Percentiles rank a stretch among this genome's conserved stretches.
Conservation (phyloP, 2,888 invertebrate genomes). For the Lingula anatina region DNA sequence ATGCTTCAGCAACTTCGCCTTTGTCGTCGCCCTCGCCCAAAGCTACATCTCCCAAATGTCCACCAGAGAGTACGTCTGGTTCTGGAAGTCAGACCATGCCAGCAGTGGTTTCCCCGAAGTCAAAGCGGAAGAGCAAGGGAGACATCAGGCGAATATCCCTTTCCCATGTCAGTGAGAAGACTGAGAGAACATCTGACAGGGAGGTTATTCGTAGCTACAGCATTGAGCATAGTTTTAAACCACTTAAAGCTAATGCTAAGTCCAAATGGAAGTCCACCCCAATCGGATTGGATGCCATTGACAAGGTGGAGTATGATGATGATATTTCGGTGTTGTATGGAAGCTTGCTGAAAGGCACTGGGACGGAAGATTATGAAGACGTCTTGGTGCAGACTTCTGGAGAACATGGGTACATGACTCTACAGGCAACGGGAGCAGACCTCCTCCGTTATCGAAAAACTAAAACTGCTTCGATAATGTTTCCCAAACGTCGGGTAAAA, state of each 20-base stretch:
- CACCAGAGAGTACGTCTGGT: no score
- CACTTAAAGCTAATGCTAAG: neutral
- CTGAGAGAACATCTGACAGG: no score
- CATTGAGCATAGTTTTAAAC: no score
- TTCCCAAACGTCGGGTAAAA: neutral
- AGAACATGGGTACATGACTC: neutral
- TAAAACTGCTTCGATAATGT: neutral
- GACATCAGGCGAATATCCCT: no score
- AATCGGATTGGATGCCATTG: neutral
- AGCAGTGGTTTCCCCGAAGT: no score
- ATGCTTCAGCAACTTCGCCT: neutral
- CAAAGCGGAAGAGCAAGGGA: neutral
- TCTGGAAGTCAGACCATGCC: no score
- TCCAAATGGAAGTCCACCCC: neutral
- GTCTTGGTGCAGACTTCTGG: no score
- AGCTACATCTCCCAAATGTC: no score
- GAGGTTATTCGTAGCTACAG: neutral
- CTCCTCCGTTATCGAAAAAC: neutral
- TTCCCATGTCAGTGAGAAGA: no score
- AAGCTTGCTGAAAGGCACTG: neutral
- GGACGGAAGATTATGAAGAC: no score
- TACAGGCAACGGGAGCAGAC: neutral
- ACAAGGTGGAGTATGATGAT: neutral
- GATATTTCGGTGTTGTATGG: neutral
- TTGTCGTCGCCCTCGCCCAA: neutral